phyloP scores from a whole-genome alignment of 2,113 vertebrate species.

The Neogobius melanostomus region DNA sequence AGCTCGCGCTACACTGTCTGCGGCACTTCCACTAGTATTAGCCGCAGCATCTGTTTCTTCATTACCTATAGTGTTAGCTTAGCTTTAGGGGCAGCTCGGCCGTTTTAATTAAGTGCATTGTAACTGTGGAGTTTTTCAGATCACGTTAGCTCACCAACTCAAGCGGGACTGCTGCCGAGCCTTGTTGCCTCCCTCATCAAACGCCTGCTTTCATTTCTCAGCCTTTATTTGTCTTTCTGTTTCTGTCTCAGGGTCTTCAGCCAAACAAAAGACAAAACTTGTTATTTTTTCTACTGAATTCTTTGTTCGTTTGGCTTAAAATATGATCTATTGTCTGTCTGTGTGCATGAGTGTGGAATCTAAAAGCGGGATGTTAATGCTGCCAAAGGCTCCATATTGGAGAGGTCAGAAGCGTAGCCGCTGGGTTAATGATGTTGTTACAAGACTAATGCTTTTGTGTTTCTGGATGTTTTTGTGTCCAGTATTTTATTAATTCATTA shows the following conservation, averaged over 20 bases:
- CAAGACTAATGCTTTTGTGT: not conserved
- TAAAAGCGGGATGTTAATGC: not conserved
- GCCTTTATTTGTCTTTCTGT: constrained; percentile 30
- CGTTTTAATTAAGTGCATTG: constrained; percentile 64
- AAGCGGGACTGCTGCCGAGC: constrained; percentile 55
- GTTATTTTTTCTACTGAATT: not conserved
- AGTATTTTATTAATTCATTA: not conserved
- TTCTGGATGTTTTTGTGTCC: not conserved
- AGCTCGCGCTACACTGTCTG: constrained; percentile 46
- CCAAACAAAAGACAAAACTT: constrained; percentile 45
- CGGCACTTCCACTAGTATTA: constrained; percentile 47
- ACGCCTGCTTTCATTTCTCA: constrained; percentile 42
- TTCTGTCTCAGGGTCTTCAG: constrained; percentile 54
- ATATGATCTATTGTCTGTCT: constrained; percentile 21
- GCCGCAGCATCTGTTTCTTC: constrained; percentile 36
- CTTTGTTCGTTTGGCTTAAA: not conserved
- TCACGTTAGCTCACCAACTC: constrained; percentile 46
- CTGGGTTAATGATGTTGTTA: constrained; percentile 1
- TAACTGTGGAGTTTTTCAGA: constrained; percentile 42
- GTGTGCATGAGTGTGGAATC: not conserved
- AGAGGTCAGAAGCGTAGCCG: not conserved
- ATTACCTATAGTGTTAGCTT: constrained; percentile 55
- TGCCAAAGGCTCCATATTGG: not conserved
- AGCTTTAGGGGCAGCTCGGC: constrained; percentile 20
- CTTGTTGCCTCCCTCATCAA: constrained; percentile 64